A percentile compares a stretch with the other conserved stretches of the same genome.
These are phyloP conservation scores for Oreochromis tanganicae DNA, from an alignment of 2,113 vertebrate genomes.

Conservation along the genomic window DNA sequence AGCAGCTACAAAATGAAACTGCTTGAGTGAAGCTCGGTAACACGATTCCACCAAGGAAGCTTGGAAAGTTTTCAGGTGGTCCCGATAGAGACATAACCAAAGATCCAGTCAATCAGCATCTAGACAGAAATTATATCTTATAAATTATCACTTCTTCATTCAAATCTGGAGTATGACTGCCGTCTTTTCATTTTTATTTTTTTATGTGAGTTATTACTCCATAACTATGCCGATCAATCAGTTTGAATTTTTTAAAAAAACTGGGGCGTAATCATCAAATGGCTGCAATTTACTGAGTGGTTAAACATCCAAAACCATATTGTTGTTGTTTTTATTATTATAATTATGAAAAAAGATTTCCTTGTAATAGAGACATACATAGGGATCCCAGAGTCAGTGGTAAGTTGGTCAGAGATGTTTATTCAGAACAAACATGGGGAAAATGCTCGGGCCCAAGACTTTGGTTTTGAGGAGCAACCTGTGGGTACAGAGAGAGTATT, in stretches of 20 bases:
- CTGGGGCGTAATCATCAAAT: neutral
- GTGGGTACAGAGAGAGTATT: slow-evolving; percentile 33
- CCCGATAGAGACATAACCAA: neutral
- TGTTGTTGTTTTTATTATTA: neutral
- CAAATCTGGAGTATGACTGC: neutral
- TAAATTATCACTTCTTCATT: neutral
- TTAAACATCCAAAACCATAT: neutral
- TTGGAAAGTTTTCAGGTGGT: slow-evolving; percentile 25
- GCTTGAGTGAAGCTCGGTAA: slow-evolving; percentile 11
- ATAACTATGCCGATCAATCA: neutral
- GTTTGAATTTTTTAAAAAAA: neutral
- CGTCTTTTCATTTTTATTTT: neutral
- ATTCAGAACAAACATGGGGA: neutral
- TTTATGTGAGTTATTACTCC: neutral
- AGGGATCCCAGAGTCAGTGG: neutral
- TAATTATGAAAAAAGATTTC: neutral
- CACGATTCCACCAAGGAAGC: slow-evolving; percentile 3
- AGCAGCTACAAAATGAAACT: slow-evolving; percentile 28
- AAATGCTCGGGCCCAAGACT: neutral
- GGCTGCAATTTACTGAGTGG: neutral
- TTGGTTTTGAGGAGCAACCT: slow-evolving; percentile 3
- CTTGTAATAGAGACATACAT: neutral
- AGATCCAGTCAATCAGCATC: neutral
- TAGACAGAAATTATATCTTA: neutral
- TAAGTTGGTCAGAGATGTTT: neutral